These are phyloP conservation scores for Gymnothorax javanicus DNA, from an alignment of 2,797 vertebrate species.

Conservation along the genomic window DNA sequence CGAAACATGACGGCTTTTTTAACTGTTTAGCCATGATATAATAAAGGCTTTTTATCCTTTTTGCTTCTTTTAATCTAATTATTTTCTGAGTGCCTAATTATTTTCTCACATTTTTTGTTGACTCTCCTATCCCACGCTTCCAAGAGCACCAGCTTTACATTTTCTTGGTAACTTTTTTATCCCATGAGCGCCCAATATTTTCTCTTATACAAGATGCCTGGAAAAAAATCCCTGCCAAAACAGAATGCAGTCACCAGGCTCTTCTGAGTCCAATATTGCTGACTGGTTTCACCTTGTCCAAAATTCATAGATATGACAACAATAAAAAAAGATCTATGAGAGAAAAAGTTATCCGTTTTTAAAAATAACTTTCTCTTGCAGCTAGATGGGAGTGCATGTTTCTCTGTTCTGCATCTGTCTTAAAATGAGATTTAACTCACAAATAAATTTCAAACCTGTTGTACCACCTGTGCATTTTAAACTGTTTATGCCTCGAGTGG, in stretches of 20 bases:
- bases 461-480: background rate
- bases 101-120: too few species aligned
- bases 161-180: too few species aligned
- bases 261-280: background rate
- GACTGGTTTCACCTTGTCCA: background rate
- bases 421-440: background rate
- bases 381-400: background rate
- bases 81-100: too few species aligned
- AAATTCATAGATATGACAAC: background rate
- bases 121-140: too few species aligned
- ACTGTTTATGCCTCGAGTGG: background rate
- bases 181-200: background rate
- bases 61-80: too few species aligned
- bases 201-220: background rate
- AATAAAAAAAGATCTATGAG: background rate
- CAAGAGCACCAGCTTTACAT: too few species aligned
- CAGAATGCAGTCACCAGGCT: background rate
- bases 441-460: background rate
- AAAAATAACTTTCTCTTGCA: background rate
- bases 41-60: too few species aligned
- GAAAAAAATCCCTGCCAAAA: background rate
- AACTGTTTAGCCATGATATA: too few species aligned
- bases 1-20: too few species aligned
- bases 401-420: background rate
- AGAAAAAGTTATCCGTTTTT: background rate